These are phyloP conservation scores for Peromyscus eremicus DNA, from an alignment of 2,797 vertebrate genomes.

Conservation along the genomic window DNA sequence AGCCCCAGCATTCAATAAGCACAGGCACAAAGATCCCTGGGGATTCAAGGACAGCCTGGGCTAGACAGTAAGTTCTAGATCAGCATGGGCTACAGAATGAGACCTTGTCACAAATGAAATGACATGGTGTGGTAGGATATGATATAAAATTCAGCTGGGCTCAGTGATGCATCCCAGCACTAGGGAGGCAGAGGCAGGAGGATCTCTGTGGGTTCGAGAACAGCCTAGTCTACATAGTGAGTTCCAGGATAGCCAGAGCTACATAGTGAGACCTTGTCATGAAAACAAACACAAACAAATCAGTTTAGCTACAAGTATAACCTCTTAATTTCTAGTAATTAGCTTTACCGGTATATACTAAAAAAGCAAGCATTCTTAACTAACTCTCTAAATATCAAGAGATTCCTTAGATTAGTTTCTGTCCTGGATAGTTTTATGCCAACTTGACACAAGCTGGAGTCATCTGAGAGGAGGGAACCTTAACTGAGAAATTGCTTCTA, in stretches of 20 bases:
- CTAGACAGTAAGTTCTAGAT: background rate
- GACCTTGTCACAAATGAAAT: background rate
- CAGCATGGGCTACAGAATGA: background rate
- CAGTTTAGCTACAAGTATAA: conserved; percentile 29
- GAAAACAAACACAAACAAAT: background rate
- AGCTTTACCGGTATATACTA: background rate
- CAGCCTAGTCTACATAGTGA: background rate
- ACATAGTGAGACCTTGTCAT: background rate
- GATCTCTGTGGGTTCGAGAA: background rate
- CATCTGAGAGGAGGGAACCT: background rate
- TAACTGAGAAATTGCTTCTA: background rate
- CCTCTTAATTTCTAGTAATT: conserved; percentile 15
- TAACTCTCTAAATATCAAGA: conserved; percentile 49
- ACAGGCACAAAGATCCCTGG: background rate
- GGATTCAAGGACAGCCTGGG: background rate
- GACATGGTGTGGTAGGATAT: background rate
- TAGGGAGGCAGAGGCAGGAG: background rate
- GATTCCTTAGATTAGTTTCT: conserved; percentile 33
- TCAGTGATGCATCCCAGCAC: background rate
- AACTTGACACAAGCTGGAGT: background rate
- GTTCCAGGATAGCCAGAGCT: background rate
- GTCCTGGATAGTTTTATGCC: background rate
- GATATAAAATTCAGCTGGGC: background rate
- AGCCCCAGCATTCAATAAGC: background rate
- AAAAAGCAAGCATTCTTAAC: conserved; percentile 29